Evolutionary conservation across 1,140 invertebrate species (phyloP).

Genomic region (Papilio aristodemus): DNA sequence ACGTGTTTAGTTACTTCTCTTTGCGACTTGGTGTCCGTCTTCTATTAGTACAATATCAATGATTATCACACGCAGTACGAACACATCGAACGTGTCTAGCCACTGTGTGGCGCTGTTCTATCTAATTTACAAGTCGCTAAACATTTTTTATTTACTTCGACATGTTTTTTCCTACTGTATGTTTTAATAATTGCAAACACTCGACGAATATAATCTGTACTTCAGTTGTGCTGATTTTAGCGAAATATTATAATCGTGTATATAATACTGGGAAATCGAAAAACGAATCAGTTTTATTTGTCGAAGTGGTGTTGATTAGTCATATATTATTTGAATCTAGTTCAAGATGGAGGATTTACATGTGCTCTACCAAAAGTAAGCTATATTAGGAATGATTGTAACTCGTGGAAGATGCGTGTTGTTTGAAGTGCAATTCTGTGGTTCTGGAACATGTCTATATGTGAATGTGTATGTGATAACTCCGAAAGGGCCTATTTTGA

Average conservation of each 20-base stretch:
- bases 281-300: neutral
- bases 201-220: neutral
- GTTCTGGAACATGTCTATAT: too few species aligned
- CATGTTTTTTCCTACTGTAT: neutral
- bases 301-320: neutral
- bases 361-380: neutral
- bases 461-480: too few species aligned
- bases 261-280: neutral
- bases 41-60: neutral
- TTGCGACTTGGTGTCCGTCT: too few species aligned
- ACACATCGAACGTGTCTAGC: slow-evolving; percentile 4
- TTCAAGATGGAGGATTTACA: neutral
- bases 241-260: slow-evolving; percentile 1
- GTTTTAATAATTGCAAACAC: slow-evolving; percentile 8
- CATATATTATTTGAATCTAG: neutral
- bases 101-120: neutral
- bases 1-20: too few species aligned
- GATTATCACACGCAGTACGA: neutral
- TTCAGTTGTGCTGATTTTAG: slow-evolving; percentile 4
- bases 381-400: neutral
- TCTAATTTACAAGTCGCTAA: slow-evolving; percentile 6
- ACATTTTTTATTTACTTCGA: slow-evolving; percentile 9
- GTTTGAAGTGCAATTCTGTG: too few species aligned
- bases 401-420: neutral
- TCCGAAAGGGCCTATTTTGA: too few species aligned